phyloP scores from a whole-genome alignment of 2,113 vertebrate species.

The Cavia porcellus region DNA sequence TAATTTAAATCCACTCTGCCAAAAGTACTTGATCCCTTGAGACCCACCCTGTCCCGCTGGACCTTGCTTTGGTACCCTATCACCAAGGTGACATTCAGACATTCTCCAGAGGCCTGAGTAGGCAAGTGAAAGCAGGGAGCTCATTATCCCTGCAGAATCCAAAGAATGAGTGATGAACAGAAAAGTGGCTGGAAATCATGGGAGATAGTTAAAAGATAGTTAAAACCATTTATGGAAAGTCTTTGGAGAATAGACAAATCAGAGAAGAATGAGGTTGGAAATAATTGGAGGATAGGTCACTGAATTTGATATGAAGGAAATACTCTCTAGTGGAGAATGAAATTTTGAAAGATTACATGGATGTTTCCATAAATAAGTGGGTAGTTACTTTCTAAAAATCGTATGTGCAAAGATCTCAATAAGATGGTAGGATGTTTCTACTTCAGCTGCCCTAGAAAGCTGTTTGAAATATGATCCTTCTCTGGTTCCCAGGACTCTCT shows the following conservation, averaged over 20 bases:
- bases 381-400: constrained; percentile 36
- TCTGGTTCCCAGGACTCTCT: background rate
- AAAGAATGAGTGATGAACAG: constrained; percentile 26
- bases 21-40: background rate
- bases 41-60: background rate
- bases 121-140: constrained; percentile 43
- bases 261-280: constrained; percentile 51
- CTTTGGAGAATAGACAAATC: constrained; percentile 63
- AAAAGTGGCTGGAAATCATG: constrained; percentile 44
- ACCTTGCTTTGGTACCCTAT: background rate
- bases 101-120: constrained; percentile 56
- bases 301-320: constrained; percentile 52
- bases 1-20: background rate
- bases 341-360: constrained; percentile 3
- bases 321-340: constrained; percentile 30
- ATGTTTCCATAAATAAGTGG: background rate
- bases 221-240: constrained; percentile 44
- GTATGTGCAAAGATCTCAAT: background rate
- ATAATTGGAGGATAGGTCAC: constrained; percentile 65
- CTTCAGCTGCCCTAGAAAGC: background rate
- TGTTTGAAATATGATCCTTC: constrained; percentile 30
- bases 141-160: constrained; percentile 61
- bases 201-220: constrained; percentile 41
- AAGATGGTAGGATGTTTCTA: background rate
- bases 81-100: constrained; percentile 63